These are phyloP conservation scores for Gastrophysa polygoni DNA, from an alignment of 2,888 invertebrate genomes.

Conservation along the genomic window DNA sequence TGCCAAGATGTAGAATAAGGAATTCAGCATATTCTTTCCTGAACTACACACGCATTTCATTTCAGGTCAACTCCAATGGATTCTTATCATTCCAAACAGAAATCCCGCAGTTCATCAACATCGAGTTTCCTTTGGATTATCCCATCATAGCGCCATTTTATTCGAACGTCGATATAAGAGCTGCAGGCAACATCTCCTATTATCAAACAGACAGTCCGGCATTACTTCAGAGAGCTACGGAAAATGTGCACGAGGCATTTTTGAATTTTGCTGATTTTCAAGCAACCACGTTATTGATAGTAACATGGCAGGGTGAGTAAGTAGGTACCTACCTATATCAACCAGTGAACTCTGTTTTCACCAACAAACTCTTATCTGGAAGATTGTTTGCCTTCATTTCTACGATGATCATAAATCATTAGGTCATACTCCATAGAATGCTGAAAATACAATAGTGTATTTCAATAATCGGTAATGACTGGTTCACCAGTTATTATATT, in stretches of 20 bases:
- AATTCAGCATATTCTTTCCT: no score
- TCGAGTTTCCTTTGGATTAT: constrained; percentile 87
- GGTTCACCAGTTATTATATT: no score
- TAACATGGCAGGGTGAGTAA: constrained; percentile 75
- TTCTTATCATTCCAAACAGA: constrained; percentile 89
- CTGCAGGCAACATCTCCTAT: constrained; percentile 75
- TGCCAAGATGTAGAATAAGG: no score
- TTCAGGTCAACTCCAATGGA: constrained; percentile 90
- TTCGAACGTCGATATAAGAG: constrained; percentile 85
- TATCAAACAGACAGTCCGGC: constrained; percentile 69
- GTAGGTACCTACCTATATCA: no score
- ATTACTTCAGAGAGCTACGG: constrained; percentile 70
- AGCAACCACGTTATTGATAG: constrained; percentile 80
- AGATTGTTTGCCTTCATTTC: no score
- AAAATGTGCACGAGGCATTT: constrained; percentile 76
- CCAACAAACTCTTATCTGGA: no score
- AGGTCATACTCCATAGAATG: no score
- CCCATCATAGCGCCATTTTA: constrained; percentile 91
- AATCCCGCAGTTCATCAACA: constrained; percentile 83
- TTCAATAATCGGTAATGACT: no score
- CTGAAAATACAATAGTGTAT: no score
- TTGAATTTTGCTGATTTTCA: constrained; percentile 73
- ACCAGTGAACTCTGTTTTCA: no score
- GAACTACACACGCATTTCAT: not conserved
- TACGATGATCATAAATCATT: no score